Conservation (phyloP, 1,140 invertebrate species). For the Drosophila repleta region DNA sequence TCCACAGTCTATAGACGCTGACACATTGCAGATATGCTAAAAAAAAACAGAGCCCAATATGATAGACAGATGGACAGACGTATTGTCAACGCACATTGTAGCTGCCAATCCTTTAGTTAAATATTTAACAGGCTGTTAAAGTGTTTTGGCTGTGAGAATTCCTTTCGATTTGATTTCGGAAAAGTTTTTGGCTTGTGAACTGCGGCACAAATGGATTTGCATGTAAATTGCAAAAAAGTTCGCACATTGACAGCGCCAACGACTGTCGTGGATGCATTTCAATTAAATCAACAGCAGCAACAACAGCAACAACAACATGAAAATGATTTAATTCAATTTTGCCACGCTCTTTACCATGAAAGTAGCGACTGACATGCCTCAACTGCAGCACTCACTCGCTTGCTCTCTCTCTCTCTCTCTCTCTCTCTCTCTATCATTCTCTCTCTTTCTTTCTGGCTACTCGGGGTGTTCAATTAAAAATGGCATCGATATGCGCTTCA, state of each 20-base stretch:
- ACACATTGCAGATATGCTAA: conserved; percentile 52
- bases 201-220: conserved; percentile 19
- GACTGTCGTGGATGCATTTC: conserved; percentile 34
- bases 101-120: conserved; percentile 18
- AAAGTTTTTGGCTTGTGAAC: background rate
- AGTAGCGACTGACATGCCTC: background rate
- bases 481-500: conserved; percentile 68
- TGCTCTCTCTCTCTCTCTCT: background rate
- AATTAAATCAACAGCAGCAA: conserved; percentile 59
- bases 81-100: conserved; percentile 52
- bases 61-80: conserved; percentile 24
- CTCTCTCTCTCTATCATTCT: background rate
- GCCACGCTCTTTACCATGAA: conserved; percentile 30
- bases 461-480: conserved; percentile 67
- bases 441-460: background rate
- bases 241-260: conserved; percentile 10
- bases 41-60: conserved; percentile 39
- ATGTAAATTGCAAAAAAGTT: conserved; percentile 40
- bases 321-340: conserved; percentile 78
- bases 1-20: conserved; percentile 17
- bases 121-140: conserved; percentile 34
- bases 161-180: conserved; percentile 5
- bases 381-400: background rate
- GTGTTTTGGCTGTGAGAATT: conserved; percentile 16
- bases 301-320: background rate